Conservation (phyloP, 1,140 invertebrate species). For the Musca domestica region DNA sequence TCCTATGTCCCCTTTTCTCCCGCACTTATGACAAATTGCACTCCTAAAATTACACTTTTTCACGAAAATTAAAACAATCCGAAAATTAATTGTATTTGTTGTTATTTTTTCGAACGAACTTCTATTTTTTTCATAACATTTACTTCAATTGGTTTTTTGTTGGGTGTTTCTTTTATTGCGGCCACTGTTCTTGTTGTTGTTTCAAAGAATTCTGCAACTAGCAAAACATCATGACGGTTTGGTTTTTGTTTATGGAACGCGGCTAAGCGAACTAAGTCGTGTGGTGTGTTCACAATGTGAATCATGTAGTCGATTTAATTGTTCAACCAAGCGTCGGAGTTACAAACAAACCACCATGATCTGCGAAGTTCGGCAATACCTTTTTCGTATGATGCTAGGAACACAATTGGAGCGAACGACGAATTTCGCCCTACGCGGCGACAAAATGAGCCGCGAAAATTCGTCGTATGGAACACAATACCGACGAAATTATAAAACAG, state of each 20-base stretch:
- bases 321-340: neutral
- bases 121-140: neutral
- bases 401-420: too few relatives aligned
- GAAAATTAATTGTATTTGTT: conserved; percentile 15
- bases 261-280: conserved; percentile 14
- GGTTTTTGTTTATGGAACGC: conserved; percentile 19
- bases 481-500: too few relatives aligned
- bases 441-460: too few relatives aligned
- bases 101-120: neutral
- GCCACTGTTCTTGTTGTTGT: conserved; percentile 19
- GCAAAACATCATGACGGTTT: neutral
- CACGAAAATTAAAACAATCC: conserved; percentile 4
- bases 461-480: too few relatives aligned
- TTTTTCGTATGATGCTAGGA: too few relatives aligned
- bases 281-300: too few relatives aligned
- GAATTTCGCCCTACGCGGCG: too few relatives aligned
- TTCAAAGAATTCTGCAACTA: conserved; percentile 6
- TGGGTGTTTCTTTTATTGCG: conserved; percentile 19
- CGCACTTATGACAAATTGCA: conserved; percentile 9
- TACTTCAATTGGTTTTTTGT: too few relatives aligned
- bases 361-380: too few relatives aligned
- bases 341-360: too few relatives aligned
- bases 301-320: too few relatives aligned
- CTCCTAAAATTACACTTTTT: conserved; percentile 10
- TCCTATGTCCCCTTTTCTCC: neutral